A percentile compares a stretch with the other conserved stretches of the same genome.
phyloP scores from a whole-genome alignment of 2,888 invertebrate genomes.

The Cylloceria caligata region DNA sequence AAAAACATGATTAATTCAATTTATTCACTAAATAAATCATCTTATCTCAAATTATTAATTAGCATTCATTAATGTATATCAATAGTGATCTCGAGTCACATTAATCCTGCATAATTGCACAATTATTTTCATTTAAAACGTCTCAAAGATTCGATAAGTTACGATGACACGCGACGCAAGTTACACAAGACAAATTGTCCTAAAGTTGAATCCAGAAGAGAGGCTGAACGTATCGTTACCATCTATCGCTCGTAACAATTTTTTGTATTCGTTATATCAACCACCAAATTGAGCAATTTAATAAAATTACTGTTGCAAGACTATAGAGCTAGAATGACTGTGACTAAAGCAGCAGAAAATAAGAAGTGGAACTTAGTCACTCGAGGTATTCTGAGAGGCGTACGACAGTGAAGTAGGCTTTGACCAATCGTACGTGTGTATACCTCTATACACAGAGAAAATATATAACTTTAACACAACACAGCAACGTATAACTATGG shows the following conservation, averaged over 20 bases:
- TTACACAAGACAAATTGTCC: not conserved
- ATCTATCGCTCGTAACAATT: no score
- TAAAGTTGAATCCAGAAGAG: not conserved
- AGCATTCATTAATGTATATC: no score
- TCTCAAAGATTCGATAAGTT: not conserved
- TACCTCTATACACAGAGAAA: not conserved
- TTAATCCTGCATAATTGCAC: not conserved
- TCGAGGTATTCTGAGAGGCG: conserved; percentile 38
- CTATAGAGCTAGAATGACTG: not conserved
- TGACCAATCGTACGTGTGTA: conserved; percentile 17
- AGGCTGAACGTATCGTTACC: not conserved
- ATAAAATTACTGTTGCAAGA: not conserved
- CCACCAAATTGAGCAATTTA: not conserved
- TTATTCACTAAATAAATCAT: no score
- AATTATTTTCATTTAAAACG: not conserved
- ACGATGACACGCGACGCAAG: not conserved
- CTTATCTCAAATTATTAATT: no score
- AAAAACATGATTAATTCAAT: not conserved
- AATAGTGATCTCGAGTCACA: no score
- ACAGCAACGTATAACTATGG: conserved; percentile 31
- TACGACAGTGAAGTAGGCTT: conserved; percentile 11
- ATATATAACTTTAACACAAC: conserved; percentile 25
- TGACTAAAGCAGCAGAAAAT: conserved; percentile 18
- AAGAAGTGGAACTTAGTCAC: conserved; percentile 42
- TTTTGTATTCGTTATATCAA: not conserved